Evolutionary conservation across 2,113 vertebrate genomes (phyloP), one percentile per base, ranked within the genome.

Genomic region (Hypocryptadius cinnamomeus): DNA sequence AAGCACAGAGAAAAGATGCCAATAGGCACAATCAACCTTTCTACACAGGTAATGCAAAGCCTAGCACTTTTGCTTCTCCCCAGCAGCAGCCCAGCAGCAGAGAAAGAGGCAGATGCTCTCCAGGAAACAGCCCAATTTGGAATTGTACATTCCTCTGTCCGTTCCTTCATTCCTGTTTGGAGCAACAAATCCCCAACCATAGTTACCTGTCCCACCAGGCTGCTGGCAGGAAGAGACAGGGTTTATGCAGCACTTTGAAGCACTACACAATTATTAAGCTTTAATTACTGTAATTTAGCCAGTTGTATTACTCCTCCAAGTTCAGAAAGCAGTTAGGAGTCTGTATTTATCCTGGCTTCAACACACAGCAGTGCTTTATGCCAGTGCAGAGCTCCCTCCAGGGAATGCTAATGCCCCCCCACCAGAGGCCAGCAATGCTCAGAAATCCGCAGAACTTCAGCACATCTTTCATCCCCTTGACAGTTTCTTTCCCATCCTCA

Each of bases 381-480:
- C 57, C 80, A 92, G 28, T 40, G 37, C 80, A 87, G 61, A 94
- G 53, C 54, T 86, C 60, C 63, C 74, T 81, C 93, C 89, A 90
- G 70, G 64, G 92, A 91, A 92, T 79, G 68, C 76, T 96, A 81
- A 95, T 92, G 35, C 17, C 59, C 59, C 35, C 71, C 83, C 59
- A 65, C 48, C 61, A 84, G 72, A 87, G 77, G 71, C 81, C 76
- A 85, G 76, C 28, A 78, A 57, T 18, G 53, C 76, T 78, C 72
- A 90, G 79, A 88, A 94, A 91, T 33, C 60, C 72, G 74, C 68
- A 85, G 57, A 94, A 96, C 85, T 96, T 89, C 78, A 82, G 74
- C 30, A 39, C 56, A 70, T 79, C 74, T 82, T 90, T 91, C 53
- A 72, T 47, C 50, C 51, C 39, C 82, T 68, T 27, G 5, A 70